These are phyloP conservation scores for Phortica variegata DNA, from an alignment of 1,140 invertebrate species.

Conservation along the genomic window DNA sequence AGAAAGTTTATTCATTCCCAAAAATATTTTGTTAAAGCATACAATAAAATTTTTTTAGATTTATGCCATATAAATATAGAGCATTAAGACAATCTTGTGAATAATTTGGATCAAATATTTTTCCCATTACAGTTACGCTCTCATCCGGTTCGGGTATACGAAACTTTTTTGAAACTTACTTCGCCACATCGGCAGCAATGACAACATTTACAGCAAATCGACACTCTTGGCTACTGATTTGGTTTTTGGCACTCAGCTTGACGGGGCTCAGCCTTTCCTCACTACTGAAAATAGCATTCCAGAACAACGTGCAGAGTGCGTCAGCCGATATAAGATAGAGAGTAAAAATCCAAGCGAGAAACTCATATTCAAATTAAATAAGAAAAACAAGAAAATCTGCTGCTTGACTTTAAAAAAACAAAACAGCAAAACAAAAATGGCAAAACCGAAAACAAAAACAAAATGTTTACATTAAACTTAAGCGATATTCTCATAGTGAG, in stretches of 20 bases:
- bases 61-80: conserved; percentile 17
- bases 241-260: conserved; percentile 7
- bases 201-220: neutral
- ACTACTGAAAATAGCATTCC: too few species aligned
- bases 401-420: neutral
- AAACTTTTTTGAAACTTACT: conserved; percentile 41
- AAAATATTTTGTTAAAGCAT: conserved; percentile 16
- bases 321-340: conserved; percentile 25
- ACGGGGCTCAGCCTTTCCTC: too few species aligned
- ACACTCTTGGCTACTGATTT: conserved; percentile 9
- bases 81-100: neutral
- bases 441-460: too few species aligned
- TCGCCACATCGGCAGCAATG: conserved; percentile 28
- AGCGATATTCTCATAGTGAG: too few species aligned
- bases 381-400: neutral
- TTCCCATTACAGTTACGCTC: conserved; percentile 28
- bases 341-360: conserved; percentile 11
- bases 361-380: neutral
- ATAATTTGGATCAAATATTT: neutral
- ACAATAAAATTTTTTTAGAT: too few species aligned
- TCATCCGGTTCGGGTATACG: conserved; percentile 35
- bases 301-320: too few species aligned
- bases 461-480: too few species aligned
- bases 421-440: conserved; percentile 6
- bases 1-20: conserved; percentile 4